Evolutionary conservation across 2,888 invertebrate genomes (phyloP), one percentile per base, ranked within the genome.

Genomic region (Petrolisthes cinctipes): DNA sequence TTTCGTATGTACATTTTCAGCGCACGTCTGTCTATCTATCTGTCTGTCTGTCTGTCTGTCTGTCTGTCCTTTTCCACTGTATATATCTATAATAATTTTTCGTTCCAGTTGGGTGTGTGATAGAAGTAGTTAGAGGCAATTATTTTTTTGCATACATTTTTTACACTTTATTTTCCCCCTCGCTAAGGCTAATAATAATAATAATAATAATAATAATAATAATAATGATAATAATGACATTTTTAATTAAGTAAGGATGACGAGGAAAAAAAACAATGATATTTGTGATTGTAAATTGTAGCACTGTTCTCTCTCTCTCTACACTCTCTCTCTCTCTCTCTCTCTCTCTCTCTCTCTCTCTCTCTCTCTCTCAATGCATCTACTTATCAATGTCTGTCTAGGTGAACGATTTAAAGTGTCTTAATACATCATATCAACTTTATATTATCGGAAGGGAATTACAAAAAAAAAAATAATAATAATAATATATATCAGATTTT

Each of bases 391-490:
- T n/a, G 71, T n/a, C 71, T 71, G 53, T 84, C 82, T 83, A 71
- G 84, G 83, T 76, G 87, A 84, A 37, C 37, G 37, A 37, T 37
- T 80, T 83, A 83, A 88, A 88, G 87, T 88, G 87, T 88, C 87
- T 88, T 88, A 88, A 81, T 71, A 79, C 80, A 78, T 80, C 87
- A 88, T 88, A 88, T 88, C 87, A 88, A 54, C 85, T 81, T n/a
- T 71, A 37, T 37, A n/a, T 14, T 71, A 71, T 71, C 20, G 71
- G 71, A 71, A 71, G 14, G 71, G 71, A 71, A 37, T 37, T 37
- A 37, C 37, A 0, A 37, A 37, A 71, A 71, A 20, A 71, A 71
- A 20, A n/a, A 71, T n/a, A n/a, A n/a, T n/a, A n/a, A 61, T 71
- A 4, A 14, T n/a, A 71, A 20, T 71, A 71, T 71, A 20, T 37